Conservation (phyloP, 2,888 invertebrate species). For the Macrosoma leucophasiata region DNA sequence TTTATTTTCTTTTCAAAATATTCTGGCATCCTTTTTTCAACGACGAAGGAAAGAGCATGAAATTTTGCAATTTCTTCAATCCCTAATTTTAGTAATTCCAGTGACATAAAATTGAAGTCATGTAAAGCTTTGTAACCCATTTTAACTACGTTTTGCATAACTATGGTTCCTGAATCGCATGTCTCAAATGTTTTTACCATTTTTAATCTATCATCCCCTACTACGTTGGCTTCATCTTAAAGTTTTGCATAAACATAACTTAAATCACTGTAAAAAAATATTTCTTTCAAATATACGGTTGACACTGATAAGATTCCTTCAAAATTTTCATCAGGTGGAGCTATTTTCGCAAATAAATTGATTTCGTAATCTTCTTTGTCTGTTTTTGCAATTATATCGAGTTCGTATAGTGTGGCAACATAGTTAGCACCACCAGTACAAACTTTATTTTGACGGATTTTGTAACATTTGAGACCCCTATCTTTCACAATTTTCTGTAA, state of each 20-base stretch:
- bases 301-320: slow-evolving; percentile 32
- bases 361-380: too few species aligned
- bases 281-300: slow-evolving; percentile 37
- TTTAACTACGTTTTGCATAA: slow-evolving; percentile 40
- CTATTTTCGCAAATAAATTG: too few species aligned
- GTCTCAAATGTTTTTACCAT: slow-evolving; percentile 34
- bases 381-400: too few species aligned
- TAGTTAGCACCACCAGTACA: too few species aligned
- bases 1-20: slow-evolving; percentile 34
- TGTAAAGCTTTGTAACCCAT: slow-evolving; percentile 35
- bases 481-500: too few species aligned
- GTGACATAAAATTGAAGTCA: slow-evolving; percentile 35
- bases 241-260: slow-evolving; percentile 32
- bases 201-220: slow-evolving; percentile 33
- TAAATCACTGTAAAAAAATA: slow-evolving; percentile 37
- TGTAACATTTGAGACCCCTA: too few species aligned
- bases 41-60: slow-evolving; percentile 39
- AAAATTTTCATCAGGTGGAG: slow-evolving; percentile 27
- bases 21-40: slow-evolving; percentile 33
- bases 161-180: slow-evolving; percentile 34
- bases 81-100: slow-evolving; percentile 37
- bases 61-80: slow-evolving; percentile 44
- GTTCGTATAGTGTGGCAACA: too few species aligned
- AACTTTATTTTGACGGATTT: too few species aligned
- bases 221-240: slow-evolving; percentile 36